A percentile compares a stretch with the other conserved stretches of the same genome.
Evolutionary conservation across 2,888 invertebrate genomes (phyloP).

Genomic region (Netelia melanura): DNA sequence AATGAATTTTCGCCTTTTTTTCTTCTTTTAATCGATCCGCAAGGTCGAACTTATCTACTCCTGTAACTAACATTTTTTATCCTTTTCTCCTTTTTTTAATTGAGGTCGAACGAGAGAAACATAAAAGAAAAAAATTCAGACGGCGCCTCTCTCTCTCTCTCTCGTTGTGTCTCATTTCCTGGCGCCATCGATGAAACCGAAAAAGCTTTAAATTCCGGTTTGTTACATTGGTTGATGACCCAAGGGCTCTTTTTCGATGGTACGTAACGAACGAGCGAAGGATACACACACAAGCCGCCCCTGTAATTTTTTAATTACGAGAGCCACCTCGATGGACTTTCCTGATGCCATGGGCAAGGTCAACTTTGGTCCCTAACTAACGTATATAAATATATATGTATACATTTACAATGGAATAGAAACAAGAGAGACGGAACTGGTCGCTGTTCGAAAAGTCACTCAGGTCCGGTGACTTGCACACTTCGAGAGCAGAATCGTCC

Average conservation of each 20-base stretch:
- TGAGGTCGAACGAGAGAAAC: background rate
- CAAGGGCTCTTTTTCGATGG: conserved; percentile 38
- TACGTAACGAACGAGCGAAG: conserved; percentile 60
- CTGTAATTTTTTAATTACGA: conserved; percentile 83
- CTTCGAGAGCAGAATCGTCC: conserved; percentile 12
- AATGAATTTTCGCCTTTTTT: too few relatives aligned
- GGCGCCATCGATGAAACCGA: conserved; percentile 78
- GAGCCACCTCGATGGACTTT: conserved; percentile 70
- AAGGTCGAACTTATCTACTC: background rate
- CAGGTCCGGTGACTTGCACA: conserved; percentile 78
- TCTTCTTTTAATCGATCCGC: background rate
- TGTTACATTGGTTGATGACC: conserved; percentile 64
- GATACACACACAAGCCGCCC: conserved; percentile 73
- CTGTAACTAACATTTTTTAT: background rate
- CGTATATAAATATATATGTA: background rate
- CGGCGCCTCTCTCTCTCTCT: conserved; percentile 59
- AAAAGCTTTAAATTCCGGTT: conserved; percentile 61
- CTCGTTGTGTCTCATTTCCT: conserved; percentile 71
- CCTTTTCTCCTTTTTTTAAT: too few relatives aligned
- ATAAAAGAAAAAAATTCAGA: conserved; percentile 47
- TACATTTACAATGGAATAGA: background rate
- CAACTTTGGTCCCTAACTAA: background rate
- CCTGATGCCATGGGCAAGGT: conserved; percentile 32
- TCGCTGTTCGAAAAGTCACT: conserved; percentile 71
- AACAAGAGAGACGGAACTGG: conserved; percentile 23